These are phyloP conservation scores for Bilobella aurantiaca DNA, from an alignment of 1,140 invertebrate genomes.

Conservation along the genomic window DNA sequence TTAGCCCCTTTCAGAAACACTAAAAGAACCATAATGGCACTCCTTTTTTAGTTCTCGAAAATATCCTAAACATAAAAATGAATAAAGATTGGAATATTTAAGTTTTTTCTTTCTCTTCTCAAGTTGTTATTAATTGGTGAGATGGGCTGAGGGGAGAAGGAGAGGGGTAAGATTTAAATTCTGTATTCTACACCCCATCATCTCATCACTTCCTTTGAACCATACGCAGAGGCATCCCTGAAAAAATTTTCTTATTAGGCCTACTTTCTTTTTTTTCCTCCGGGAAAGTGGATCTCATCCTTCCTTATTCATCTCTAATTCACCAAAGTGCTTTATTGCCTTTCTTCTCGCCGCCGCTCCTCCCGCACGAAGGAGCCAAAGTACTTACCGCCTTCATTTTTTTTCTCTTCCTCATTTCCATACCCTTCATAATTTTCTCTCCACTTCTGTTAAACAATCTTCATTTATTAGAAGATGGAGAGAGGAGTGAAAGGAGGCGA, in stretches of 20 bases:
- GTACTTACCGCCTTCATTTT: slow-evolving; percentile 19
- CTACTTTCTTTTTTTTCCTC: background rate
- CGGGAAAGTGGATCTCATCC: background rate
- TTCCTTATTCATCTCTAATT: slow-evolving; percentile 23
- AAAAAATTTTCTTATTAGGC: background rate
- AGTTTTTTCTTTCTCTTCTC: background rate
- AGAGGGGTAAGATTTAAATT: background rate
- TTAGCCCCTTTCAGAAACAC: background rate
- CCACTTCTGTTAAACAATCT: background rate
- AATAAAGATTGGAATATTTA: background rate
- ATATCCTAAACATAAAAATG: no score
- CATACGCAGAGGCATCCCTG: background rate
- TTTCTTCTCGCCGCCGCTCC: no score
- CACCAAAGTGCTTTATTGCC: slow-evolving; percentile 34
- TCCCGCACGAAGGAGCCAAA: no score
- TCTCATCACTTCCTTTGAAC: background rate
- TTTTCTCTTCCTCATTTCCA: slow-evolving; percentile 17
- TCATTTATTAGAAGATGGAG: slow-evolving; percentile 1
- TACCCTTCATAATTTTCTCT: slow-evolving; percentile 9
- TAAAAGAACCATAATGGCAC: background rate
- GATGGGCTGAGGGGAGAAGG: slow-evolving; percentile 19
- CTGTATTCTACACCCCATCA: no score
- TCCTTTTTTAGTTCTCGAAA: background rate
- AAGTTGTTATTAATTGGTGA: slow-evolving; percentile 30
- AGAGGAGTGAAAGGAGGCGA: no score